Conservation (phyloP, 2,113 vertebrate genomes). For the Morone chrysops region DNA sequence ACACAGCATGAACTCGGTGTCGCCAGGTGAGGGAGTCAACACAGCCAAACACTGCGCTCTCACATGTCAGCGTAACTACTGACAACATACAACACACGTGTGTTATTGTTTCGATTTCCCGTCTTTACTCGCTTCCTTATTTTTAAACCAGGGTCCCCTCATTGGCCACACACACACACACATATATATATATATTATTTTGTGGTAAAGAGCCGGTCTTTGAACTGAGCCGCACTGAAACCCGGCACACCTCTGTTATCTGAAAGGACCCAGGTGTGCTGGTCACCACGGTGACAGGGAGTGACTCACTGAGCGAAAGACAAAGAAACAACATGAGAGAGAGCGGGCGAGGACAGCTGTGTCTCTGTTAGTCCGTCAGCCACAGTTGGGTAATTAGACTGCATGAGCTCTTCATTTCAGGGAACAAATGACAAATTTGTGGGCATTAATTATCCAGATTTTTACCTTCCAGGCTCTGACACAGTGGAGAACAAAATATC, state of each 20-base stretch:
- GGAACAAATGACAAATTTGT: not conserved
- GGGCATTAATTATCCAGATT: not conserved
- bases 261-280: slow-evolving; percentile 69
- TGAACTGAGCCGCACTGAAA: slow-evolving; percentile 30
- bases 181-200: not conserved
- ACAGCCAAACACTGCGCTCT: not conserved
- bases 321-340: not conserved
- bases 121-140: not conserved
- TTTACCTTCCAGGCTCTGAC: not conserved
- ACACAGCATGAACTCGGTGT: not conserved
- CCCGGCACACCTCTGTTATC: slow-evolving; percentile 36
- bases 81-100: slow-evolving; percentile 10
- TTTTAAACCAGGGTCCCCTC: not conserved
- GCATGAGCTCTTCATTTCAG: not conserved
- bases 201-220: slow-evolving; percentile 27
- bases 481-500: not conserved
- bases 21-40: slow-evolving; percentile 22
- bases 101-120: slow-evolving; percentile 7
- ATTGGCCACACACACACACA: not conserved
- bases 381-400: not conserved
- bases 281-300: slow-evolving; percentile 54
- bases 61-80: slow-evolving; percentile 14
- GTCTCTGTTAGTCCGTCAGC: not conserved
- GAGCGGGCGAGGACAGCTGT: slow-evolving; percentile 2
- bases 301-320: slow-evolving; percentile 38